Percentiles rank a stretch among this genome's conserved stretches.
Evolutionary conservation across 92 coral and sea anemone species (phyloP).

Genomic region (Anthopleura xanthogrammica): DNA sequence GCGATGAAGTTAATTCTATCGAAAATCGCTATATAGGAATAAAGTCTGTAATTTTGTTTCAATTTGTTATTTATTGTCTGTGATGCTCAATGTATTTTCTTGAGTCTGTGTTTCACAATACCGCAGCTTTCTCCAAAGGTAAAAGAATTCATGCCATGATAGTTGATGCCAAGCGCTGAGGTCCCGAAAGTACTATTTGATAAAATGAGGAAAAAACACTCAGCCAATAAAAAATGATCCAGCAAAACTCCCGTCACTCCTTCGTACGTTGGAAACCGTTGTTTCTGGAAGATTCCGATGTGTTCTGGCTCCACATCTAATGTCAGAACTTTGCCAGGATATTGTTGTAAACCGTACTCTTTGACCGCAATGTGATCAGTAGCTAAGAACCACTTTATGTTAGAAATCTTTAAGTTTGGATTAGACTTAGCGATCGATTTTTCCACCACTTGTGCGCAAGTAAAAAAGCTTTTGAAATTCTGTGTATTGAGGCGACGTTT

Average conservation of each 20-base stretch:
- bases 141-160: conserved; percentile 37
- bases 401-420: neutral
- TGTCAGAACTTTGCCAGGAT: conserved; percentile 39
- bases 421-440: conserved; percentile 1
- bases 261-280: conserved; percentile 33
- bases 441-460: conserved; percentile 41
- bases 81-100: neutral
- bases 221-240: conserved; percentile 65
- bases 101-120: conserved; percentile 4
- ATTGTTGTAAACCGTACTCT: conserved; percentile 33
- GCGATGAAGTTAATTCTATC: no score
- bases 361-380: conserved; percentile 48
- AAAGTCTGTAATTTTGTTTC: no score
- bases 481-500: conserved; percentile 19
- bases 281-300: conserved; percentile 39
- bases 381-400: conserved; percentile 62
- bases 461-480: conserved; percentile 40
- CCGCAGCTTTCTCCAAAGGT: conserved; percentile 44
- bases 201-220: conserved; percentile 57
- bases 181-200: conserved; percentile 59
- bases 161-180: conserved; percentile 46
- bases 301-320: conserved; percentile 51
- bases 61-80: neutral
- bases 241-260: conserved; percentile 46
- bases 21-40: no score